phyloP scores from a whole-genome alignment of 2,797 vertebrate species.

The Gephyroberyx darwinii region DNA sequence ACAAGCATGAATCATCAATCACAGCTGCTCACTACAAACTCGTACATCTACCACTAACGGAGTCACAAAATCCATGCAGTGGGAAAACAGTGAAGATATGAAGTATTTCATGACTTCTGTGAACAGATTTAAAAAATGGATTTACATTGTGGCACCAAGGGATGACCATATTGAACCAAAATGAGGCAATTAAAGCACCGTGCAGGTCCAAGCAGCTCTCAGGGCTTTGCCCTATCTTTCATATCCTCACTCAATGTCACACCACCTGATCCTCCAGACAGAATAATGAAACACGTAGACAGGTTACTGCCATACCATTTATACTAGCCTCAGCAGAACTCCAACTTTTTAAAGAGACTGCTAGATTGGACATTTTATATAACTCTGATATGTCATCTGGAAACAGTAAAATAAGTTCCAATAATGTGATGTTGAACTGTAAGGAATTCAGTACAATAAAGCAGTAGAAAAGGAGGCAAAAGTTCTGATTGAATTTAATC shows the following conservation, averaged over 20 bases:
- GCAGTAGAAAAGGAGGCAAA: background rate
- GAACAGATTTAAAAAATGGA: slow-evolving; percentile 9
- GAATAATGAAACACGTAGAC: slow-evolving; percentile 23
- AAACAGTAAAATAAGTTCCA: background rate
- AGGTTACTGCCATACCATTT: background rate
- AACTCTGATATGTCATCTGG: too few relatives aligned
- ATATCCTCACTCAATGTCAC: slow-evolving; percentile 1
- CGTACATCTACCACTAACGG: background rate
- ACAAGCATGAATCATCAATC: slow-evolving; percentile 33
- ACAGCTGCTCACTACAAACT: slow-evolving; percentile 13
- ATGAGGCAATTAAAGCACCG: slow-evolving; percentile 24
- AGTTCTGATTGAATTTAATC: too few relatives aligned
- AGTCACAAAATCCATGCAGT: background rate
- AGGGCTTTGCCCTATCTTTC: slow-evolving; percentile 9
- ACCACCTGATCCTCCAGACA: slow-evolving; percentile 10
- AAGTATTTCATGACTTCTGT: background rate
- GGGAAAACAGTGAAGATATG: background rate
- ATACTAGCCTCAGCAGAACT: background rate
- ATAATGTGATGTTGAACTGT: slow-evolving; percentile 9
- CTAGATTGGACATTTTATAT: background rate
- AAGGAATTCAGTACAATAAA: background rate
- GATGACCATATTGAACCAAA: background rate
- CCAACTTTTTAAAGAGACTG: background rate
- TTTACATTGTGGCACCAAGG: background rate
- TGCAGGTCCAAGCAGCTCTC: slow-evolving; percentile 1